Evolutionary conservation across 2,888 invertebrate species (phyloP).

Genomic region (Eupithecia inturbata): DNA sequence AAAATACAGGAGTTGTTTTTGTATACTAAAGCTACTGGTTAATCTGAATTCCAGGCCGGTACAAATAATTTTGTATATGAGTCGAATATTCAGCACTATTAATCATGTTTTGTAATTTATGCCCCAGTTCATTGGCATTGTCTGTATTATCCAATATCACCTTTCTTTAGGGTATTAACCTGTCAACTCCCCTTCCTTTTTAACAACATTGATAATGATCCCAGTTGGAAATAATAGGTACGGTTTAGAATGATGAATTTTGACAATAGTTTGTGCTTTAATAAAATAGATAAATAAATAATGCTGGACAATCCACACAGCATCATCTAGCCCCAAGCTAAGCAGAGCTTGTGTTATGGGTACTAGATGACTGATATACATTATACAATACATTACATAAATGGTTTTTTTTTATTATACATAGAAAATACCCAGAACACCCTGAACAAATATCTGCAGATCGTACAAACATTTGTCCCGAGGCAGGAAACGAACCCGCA

Average conservation of each 20-base stretch:
- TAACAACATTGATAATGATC: background rate
- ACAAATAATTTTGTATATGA: background rate
- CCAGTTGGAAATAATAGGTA: background rate
- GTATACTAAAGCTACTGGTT: too few species aligned
- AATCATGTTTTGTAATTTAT: background rate
- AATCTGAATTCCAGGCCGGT: background rate
- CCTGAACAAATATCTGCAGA: too few species aligned
- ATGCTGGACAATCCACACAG: too few species aligned
- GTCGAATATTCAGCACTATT: background rate
- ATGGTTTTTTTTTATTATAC: too few species aligned
- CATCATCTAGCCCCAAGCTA: too few species aligned
- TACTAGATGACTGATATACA: too few species aligned
- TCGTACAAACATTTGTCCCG: too few species aligned
- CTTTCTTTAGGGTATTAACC: background rate
- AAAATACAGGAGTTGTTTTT: background rate
- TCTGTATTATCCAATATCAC: background rate
- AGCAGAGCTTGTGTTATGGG: too few species aligned
- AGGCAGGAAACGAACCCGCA: too few species aligned
- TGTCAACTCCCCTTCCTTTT: background rate
- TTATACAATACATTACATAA: too few species aligned
- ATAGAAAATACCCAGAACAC: too few species aligned
- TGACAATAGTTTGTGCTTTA: background rate
- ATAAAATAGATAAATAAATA: too few species aligned
- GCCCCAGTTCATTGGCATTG: constrained; percentile 8
- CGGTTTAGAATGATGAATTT: background rate